Percentiles rank a stretch among this genome's conserved stretches.
Evolutionary conservation across 2,113 vertebrate species (phyloP).

Genomic region (Oreamnos americanus): DNA sequence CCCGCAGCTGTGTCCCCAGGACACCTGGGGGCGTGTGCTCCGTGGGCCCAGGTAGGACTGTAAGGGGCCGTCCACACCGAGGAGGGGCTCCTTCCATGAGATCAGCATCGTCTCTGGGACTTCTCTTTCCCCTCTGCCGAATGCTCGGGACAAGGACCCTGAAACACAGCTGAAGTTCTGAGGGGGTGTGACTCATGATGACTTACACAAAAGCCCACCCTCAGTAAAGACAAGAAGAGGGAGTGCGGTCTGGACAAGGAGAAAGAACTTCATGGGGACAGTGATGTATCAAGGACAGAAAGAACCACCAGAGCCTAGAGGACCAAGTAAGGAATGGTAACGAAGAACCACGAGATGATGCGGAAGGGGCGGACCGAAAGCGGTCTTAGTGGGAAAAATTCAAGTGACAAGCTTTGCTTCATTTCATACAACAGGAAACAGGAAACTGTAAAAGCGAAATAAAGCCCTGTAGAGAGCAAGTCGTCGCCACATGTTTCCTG

Average conservation of each 20-base stretch:
- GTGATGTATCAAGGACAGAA: fast-evolving
- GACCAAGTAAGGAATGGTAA: no score
- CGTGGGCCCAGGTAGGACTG: fast-evolving
- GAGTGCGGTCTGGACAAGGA: background rate
- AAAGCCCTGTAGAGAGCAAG: background rate
- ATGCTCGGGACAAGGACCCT: fast-evolving
- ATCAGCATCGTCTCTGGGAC: fast-evolving
- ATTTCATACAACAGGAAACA: background rate
- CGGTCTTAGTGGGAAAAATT: fast-evolving
- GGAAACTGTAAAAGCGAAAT: background rate
- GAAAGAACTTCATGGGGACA: background rate
- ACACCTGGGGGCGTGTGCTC: fast-evolving
- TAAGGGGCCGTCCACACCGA: fast-evolving
- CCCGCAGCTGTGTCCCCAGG: background rate
- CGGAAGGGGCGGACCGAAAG: background rate
- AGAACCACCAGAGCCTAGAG: background rate
- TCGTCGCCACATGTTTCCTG: fast-evolving
- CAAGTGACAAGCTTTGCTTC: background rate
- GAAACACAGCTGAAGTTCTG: fast-evolving
- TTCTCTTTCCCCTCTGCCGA: fast-evolving
- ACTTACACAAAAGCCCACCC: background rate
- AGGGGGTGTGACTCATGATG: fast-evolving
- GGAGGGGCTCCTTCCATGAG: fast-evolving
- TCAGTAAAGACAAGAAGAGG: background rate
- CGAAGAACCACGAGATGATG: background rate